Conservation (phyloP, 1,140 invertebrate species). For the Theocolax elegans region DNA sequence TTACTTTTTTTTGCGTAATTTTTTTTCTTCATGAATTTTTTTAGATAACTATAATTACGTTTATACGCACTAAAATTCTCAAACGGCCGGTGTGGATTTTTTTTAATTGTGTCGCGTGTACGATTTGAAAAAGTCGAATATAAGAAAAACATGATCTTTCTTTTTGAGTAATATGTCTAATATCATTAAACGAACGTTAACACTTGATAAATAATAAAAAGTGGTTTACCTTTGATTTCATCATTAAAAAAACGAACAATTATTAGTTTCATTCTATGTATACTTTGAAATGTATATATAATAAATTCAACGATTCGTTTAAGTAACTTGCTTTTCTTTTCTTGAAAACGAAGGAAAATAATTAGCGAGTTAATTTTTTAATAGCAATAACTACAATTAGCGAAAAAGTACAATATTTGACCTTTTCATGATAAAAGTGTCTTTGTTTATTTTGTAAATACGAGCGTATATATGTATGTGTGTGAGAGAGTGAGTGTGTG, state of each 20-base stretch:
- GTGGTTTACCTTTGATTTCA: neutral
- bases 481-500: neutral
- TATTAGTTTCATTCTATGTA: neutral
- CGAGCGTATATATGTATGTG: neutral
- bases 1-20: conserved; percentile 11
- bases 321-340: neutral
- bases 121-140: conserved; percentile 2
- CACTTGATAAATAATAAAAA: conserved; percentile 8
- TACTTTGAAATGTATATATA: neutral
- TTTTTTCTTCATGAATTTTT: conserved; percentile 18
- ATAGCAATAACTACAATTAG: no score
- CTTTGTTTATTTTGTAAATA: neutral
- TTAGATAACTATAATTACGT: conserved; percentile 6
- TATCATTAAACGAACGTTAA: no score
- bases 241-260: neutral
- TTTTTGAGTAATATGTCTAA: no score
- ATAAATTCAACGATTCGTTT: neutral
- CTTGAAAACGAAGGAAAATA: neutral
- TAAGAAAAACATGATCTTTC: neutral
- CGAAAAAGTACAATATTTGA: no score
- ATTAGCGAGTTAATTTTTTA: no score
- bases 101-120: conserved; percentile 1
- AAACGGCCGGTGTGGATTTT: neutral
- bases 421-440: no score
- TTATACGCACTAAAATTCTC: conserved; percentile 13